Base-by-base conservation (phyloP, 2,797 vertebrate genomes). In the Cynodonichthys magdalenae region DNA sequence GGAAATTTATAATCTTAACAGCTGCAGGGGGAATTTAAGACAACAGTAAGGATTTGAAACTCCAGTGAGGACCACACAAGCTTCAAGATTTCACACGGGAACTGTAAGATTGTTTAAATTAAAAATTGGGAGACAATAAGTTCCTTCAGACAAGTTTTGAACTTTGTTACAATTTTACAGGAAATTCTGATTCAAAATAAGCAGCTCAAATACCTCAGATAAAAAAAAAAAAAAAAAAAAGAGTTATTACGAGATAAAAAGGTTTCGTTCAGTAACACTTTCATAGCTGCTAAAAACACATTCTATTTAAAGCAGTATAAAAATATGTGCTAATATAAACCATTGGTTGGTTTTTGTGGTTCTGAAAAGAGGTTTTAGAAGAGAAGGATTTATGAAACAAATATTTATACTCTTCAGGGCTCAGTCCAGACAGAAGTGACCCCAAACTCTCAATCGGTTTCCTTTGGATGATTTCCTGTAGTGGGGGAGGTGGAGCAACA, bases 401-500 rank as follows among this genome's bases (percentile, higher is more conserved):
- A 28, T 34, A 18, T 20, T 41, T 28, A 5, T 63, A 91, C 92
- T 80, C 86, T 8, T 83, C 42, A n/a, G 19, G 53, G n/a, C 71
- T 66, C 28, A 90, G 75, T 8, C 57, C 50, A 19, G 66, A 59
- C 69, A 92, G 75, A 42, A 92, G 63, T 0, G 27, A n/a, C 0
- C 81, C 57, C 73, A 92, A 73, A 71, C 74, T 84, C 66, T 87
- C 74, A 19, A 88, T 82, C 1, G 75, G 50, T 41, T 66, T 82
- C 68, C 51, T 85, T 62, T 63, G 80, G 0, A 59, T 59, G 45
- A 46, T 17, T 4, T 68, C 63, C 27, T 31, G 49, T 27, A 1
- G 6, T 14, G 49, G 2, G 0, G 31, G 57, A 4, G 54, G 52
- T 0, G 59, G 51, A 0, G 52, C 41, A 0, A 84, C 81, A 0